Base-by-base conservation (phyloP, 2,888 invertebrate genomes). In the Achlya flavicornis region DNA sequence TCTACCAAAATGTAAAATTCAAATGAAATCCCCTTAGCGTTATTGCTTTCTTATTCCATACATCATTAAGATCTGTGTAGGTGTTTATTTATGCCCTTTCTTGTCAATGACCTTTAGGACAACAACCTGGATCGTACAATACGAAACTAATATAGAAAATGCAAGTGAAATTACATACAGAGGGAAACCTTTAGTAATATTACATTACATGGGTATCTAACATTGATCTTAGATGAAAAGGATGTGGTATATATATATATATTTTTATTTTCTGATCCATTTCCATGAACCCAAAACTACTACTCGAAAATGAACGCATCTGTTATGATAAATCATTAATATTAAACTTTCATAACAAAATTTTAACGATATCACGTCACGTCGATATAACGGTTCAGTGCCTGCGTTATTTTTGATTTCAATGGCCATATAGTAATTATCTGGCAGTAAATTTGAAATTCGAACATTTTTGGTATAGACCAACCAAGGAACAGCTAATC, bases 131-230 rank as follows among this genome's bases (percentile, higher is more conserved):
- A 19, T 53, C 19, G 53, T 16, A 35, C 38, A 41, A 12, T 35
- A 65, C 69, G 66, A 63, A 63, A 70, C 65, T 61, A 65, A 58
- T 64, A 67, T 77, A 78, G 87, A 89, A 87, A 90, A 81, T 74
- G 86, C 76, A 90, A 91, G 91, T 89, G 89, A 82, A 87, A 90
- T 70, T 65, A 32, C 66, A 87, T 79, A 83, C 70, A 61, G 60
- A 75, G 77, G 77, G 85, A 86, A 85, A 84, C 73, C 67, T 63
- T 63, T 14, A n/a, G 63, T 11, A 62, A 61, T 75, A 70, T 82
- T 62, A 63, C 38, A 60, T 81, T 78, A 66, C 80, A 57, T 61
- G 43, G 35, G 46, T 53, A 58, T 61, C 35, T 16, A 10, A 53
- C 57, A 72, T 69, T 76, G 69, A 77, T 67, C 65, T 65, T 48